These are phyloP conservation scores for Astyanax mexicanus DNA, from an alignment of 2,797 vertebrate species.

Conservation along the genomic window DNA sequence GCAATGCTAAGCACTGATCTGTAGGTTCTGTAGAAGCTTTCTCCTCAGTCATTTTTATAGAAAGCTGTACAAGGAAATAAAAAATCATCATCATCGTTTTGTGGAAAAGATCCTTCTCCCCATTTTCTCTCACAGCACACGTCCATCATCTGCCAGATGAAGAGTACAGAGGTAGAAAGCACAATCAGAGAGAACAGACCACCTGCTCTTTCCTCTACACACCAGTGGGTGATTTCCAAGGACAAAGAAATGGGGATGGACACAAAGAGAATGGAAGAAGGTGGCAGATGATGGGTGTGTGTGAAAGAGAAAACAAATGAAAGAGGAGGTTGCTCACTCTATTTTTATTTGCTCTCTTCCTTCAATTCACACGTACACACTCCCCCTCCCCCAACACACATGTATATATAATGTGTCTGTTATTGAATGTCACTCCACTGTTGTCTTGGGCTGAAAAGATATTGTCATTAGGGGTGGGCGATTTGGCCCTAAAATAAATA, in stretches of 20 bases:
- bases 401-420: not conserved
- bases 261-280: not conserved
- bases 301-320: too few relatives aligned
- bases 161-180: not conserved
- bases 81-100: not conserved
- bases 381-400: too few relatives aligned
- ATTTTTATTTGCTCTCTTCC: too few relatives aligned
- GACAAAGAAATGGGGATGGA: not conserved
- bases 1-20: slow-evolving; percentile 54
- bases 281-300: not conserved
- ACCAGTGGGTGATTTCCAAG: slow-evolving; percentile 1
- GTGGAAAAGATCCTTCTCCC: not conserved
- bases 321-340: too few relatives aligned
- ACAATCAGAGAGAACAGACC: not conserved
- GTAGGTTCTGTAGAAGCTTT: slow-evolving; percentile 22
- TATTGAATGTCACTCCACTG: not conserved
- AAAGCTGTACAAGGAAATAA: slow-evolving; percentile 23
- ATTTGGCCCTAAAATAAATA: too few relatives aligned
- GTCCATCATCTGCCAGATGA: too few relatives aligned
- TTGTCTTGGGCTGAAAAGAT: not conserved
- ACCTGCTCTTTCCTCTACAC: slow-evolving; percentile 4
- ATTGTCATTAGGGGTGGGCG: too few relatives aligned
- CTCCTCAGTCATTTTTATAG: slow-evolving; percentile 49
- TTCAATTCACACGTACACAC: too few relatives aligned
- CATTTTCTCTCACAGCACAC: not conserved